Conservation (phyloP, 2,797 vertebrate species). For the Acrocephalus scirpaceus region DNA sequence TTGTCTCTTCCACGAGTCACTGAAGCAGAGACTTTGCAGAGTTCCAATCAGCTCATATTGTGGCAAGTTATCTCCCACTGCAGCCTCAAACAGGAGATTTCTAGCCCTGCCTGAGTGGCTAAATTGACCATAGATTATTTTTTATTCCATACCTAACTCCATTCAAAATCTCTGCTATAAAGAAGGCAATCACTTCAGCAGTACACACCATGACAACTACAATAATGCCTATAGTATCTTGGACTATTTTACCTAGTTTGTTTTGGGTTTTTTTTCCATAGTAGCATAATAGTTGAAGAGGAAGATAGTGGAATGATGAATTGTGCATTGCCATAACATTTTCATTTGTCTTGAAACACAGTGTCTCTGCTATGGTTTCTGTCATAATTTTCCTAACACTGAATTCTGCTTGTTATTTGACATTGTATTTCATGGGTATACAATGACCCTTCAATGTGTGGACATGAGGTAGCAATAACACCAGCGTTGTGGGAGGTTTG, state of each 20-base stretch:
- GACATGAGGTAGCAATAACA: not conserved
- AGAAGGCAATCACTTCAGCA: not conserved
- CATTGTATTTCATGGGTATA: not conserved
- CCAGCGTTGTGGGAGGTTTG: not conserved
- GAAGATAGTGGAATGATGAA: not conserved
- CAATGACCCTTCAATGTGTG: not conserved
- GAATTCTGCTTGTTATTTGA: not conserved
- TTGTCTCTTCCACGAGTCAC: conserved; percentile 9
- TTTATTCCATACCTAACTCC: not conserved
- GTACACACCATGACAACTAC: not conserved
- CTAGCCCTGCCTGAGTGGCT: conserved; percentile 17
- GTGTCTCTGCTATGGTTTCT: not conserved
- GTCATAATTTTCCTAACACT: not conserved
- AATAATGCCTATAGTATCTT: not conserved
- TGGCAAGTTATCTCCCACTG: conserved; percentile 40
- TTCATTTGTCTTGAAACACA: not conserved
- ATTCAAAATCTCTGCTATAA: not conserved
- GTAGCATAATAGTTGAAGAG: not conserved
- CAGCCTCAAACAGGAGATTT: conserved; percentile 39
- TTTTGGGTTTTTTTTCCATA: not conserved
- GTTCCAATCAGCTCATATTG: conserved; percentile 46
- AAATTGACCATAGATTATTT: conserved; percentile 24
- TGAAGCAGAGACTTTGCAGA: conserved; percentile 40
- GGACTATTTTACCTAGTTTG: not conserved
- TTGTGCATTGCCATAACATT: not conserved